A percentile compares a stretch with the other conserved stretches of the same genome.
Evolutionary conservation across 2,888 invertebrate genomes (phyloP).

Genomic region (Scaptomyza flava): DNA sequence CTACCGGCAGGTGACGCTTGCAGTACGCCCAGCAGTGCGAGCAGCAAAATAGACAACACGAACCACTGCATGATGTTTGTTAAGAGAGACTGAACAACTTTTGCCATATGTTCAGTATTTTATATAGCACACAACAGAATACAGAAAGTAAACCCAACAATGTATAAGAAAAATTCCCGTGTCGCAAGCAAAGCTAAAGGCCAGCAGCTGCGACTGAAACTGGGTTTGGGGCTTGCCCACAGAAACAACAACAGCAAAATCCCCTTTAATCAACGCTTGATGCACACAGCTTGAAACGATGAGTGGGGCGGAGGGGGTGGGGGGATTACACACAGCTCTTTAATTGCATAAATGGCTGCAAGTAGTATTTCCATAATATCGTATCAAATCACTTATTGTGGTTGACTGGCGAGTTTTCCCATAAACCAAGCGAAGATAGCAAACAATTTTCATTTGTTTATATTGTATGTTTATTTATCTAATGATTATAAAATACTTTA

Average conservation of each 20-base stretch:
- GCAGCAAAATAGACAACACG: constrained; percentile 23
- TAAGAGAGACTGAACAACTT: constrained; percentile 16
- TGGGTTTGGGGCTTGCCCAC: constrained; percentile 37
- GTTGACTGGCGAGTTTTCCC: background rate
- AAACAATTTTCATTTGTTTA: background rate
- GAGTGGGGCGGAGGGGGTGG: background rate
- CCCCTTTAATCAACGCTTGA: background rate
- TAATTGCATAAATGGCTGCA: background rate
- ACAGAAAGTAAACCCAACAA: background rate
- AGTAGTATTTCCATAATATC: background rate
- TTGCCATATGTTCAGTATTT: constrained; percentile 4
- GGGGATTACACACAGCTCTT: background rate
- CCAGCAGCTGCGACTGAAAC: background rate
- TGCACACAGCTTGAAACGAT: background rate
- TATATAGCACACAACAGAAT: constrained; percentile 20
- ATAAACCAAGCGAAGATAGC: background rate
- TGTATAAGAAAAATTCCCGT: constrained; percentile 11
- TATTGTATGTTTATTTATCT: too few relatives aligned
- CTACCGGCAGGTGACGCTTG: constrained; percentile 45
- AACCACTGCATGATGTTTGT: constrained; percentile 41
- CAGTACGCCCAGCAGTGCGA: constrained; percentile 27
- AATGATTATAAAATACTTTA: too few relatives aligned
- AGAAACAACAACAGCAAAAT: background rate
- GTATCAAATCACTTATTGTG: background rate
- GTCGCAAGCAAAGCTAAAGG: constrained; percentile 17